These are phyloP conservation scores for Plagodis pulveraria DNA, from an alignment of 2,888 invertebrate species.

Conservation along the genomic window DNA sequence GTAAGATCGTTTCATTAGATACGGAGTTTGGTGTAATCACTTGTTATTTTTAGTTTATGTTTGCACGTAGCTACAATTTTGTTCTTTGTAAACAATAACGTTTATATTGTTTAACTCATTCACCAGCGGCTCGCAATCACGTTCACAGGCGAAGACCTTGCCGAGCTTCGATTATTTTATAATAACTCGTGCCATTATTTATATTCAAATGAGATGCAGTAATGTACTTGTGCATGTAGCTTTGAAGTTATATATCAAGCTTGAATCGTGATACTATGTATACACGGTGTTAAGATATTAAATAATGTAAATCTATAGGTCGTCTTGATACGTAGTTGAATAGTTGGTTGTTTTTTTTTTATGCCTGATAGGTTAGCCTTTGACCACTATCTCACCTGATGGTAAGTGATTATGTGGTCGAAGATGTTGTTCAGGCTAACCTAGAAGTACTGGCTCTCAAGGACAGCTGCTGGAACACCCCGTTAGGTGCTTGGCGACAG, in stretches of 20 bases:
- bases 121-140: slow-evolving; percentile 28
- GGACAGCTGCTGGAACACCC: too few species aligned
- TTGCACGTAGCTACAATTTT: background rate
- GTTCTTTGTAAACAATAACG: slow-evolving; percentile 30
- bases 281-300: background rate
- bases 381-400: too few species aligned
- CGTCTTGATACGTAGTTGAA: too few species aligned
- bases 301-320: too few species aligned
- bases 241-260: slow-evolving; percentile 3
- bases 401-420: too few species aligned
- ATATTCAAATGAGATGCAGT: slow-evolving; percentile 15
- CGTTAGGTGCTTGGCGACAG: too few species aligned
- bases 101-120: slow-evolving; percentile 22
- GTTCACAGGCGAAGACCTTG: slow-evolving; percentile 33
- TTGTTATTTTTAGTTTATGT: background rate
- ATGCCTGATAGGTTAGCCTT: too few species aligned
- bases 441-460: too few species aligned
- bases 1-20: too few species aligned
- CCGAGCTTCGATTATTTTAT: slow-evolving; percentile 36
- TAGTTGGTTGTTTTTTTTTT: too few species aligned
- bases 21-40: too few species aligned
- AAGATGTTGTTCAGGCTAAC: too few species aligned
- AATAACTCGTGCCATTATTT: slow-evolving; percentile 25
- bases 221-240: slow-evolving; percentile 3
- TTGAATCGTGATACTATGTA: background rate